Evolutionary conservation across 2,888 invertebrate species (phyloP), one percentile per base, ranked within the genome.

Genomic region (Spodoptera littoralis): DNA sequence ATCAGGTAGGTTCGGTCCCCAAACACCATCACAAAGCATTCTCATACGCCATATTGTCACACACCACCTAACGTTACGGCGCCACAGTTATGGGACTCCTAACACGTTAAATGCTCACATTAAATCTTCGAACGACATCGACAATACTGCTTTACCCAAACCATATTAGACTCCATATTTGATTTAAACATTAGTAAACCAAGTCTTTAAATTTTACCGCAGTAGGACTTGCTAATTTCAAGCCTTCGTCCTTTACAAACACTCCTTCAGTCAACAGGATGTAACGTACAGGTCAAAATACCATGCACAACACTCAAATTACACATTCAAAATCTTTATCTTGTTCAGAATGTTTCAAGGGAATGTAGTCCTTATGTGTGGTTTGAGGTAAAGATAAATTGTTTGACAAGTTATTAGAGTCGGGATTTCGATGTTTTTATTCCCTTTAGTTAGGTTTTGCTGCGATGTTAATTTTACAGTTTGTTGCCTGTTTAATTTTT

Each of bases 151-250:
- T 70, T 70, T 68, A 43, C 70, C 55, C 75, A 65, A 2, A 45
- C 66, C 71, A 80, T 79, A 79, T 79, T 77, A 80, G 71, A 67
- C 67, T 61, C 56, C 24, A 41, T 79, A 76, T 79, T 79, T 79
- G 55, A 70, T 50, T 63, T 61, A 65, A 59, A 70, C 51, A 71
- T 79, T 79, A 80, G 61, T 57, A 71, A 62, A 11, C 49, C 59
- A 61, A 63, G 78, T 87, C 89, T 91, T 91, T 88, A 84, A 77
- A 76, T 75, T 72, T 70, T 60, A 85, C 93, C 93, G 93, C 93
- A 87, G 93, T 93, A 93, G 93, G 83, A 92, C 85, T 82, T 84
- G 93, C 93, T 93, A 93, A 93, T 92, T 92, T 86, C 59, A 76
- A 83, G 82, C 86, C 81, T 69, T 82, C 84, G 86, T 93, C 93